A percentile compares a stretch with the other conserved stretches of the same genome.
Evolutionary conservation across 2,888 invertebrate species (phyloP).

Genomic region (Steromphala cineraria): DNA sequence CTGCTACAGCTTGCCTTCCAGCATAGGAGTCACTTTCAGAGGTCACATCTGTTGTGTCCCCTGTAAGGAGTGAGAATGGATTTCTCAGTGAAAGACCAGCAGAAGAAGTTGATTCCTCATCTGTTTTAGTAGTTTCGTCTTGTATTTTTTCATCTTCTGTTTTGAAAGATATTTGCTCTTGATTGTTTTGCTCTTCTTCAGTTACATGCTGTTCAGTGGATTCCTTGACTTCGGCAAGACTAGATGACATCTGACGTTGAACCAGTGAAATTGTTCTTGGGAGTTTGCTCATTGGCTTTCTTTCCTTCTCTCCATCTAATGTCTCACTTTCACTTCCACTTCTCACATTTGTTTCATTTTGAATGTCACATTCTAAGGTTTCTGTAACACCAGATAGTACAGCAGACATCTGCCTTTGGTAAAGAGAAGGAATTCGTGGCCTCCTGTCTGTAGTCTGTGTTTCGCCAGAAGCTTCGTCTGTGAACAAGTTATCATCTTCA

Average conservation of each 20-base stretch:
- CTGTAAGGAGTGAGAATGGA: slow-evolving; percentile 8
- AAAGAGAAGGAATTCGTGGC: slow-evolving; percentile 7
- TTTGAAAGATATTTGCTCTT: not conserved
- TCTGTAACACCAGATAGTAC: slow-evolving; percentile 8
- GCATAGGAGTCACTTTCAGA: slow-evolving; percentile 21
- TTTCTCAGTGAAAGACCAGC: slow-evolving; percentile 15
- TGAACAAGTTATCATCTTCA: slow-evolving; percentile 18
- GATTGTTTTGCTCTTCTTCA: not conserved
- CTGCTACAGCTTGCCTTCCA: not conserved
- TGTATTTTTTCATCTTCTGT: not conserved
- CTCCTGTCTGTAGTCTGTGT: not conserved
- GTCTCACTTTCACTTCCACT: not conserved
- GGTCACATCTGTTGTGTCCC: slow-evolving; percentile 22
- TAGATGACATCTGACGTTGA: not conserved
- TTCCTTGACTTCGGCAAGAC: not conserved
- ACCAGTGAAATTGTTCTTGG: no score
- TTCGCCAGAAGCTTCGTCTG: not conserved
- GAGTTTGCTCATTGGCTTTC: no score
- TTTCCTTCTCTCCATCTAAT: not conserved
- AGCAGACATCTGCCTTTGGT: not conserved
- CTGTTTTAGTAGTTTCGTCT: not conserved
- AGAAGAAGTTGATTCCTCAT: slow-evolving; percentile 12
- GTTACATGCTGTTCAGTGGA: not conserved
- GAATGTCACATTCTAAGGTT: not conserved
- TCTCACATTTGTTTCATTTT: not conserved